These are phyloP conservation scores for Macroramphosus scolopax DNA, from an alignment of 2,797 vertebrate species.

Conservation along the genomic window DNA sequence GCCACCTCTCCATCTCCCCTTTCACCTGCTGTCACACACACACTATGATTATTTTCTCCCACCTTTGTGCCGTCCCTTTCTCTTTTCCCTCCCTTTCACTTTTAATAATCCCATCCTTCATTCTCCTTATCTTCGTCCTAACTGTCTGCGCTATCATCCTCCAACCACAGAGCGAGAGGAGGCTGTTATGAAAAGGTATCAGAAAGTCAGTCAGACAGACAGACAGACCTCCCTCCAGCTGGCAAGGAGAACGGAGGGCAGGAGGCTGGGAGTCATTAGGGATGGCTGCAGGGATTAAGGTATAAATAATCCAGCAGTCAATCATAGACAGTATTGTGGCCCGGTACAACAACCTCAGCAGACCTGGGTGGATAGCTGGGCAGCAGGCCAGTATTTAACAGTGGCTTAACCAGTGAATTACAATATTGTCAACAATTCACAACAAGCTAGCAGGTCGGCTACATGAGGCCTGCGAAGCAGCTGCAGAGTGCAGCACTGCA, in stretches of 20 bases:
- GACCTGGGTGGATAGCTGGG: constrained; percentile 28
- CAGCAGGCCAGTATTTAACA: constrained; percentile 31
- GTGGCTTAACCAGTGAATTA: constrained; percentile 42
- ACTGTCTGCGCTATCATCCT: constrained; percentile 26
- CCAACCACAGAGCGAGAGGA: constrained; percentile 16
- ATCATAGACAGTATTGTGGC: constrained; percentile 38
- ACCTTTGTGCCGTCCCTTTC: constrained; percentile 39
- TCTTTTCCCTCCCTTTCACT: constrained; percentile 26
- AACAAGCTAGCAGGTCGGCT: constrained; percentile 14
- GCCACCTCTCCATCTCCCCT: constrained; percentile 40
- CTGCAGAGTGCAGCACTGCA: constrained; percentile 10
- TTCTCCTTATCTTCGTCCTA: constrained; percentile 30
- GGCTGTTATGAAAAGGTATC: constrained; percentile 52
- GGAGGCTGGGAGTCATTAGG: constrained; percentile 34
- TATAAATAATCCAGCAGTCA: constrained; percentile 57
- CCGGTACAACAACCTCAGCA: constrained; percentile 28
- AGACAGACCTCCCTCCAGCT: constrained; percentile 36
- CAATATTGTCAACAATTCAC: constrained; percentile 34
- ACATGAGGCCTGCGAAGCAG: constrained; percentile 30
- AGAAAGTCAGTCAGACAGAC: constrained; percentile 18
- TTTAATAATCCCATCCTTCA: constrained; percentile 54
- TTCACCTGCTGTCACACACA: constrained; percentile 48
- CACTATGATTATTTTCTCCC: constrained; percentile 28
- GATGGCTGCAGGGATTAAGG: constrained; percentile 46
- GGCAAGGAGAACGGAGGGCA: constrained; percentile 14